Percentiles rank a stretch among this genome's conserved stretches.
Conservation (phyloP, 2,888 invertebrate species). For the Xanthostigma xanthostigma region DNA sequence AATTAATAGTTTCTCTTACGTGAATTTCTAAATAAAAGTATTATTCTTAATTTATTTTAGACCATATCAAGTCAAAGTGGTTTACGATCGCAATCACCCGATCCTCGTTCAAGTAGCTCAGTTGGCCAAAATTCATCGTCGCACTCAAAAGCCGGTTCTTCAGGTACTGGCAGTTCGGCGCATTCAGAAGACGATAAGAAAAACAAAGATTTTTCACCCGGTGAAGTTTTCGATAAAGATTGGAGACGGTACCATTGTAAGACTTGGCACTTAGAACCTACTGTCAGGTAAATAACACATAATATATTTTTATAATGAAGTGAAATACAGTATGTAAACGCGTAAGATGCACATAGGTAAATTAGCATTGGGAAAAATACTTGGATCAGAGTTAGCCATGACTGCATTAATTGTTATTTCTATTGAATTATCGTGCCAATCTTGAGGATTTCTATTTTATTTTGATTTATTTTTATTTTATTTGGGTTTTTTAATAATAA, state of each 20-base stretch:
- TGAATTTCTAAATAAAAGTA: no score
- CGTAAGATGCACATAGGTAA: background rate
- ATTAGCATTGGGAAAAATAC: no score
- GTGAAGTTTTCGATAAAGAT: slow-evolving; percentile 59
- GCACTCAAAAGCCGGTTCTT: background rate
- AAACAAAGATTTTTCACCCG: slow-evolving; percentile 14
- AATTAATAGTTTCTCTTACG: no score
- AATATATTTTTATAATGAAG: slow-evolving; percentile 9
- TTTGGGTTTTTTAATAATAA: no score
- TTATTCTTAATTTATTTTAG: no score
- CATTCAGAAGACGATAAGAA: slow-evolving; percentile 7
- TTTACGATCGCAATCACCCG: slow-evolving; percentile 5
- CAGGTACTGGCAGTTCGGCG: slow-evolving; percentile 13
- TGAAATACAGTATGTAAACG: background rate
- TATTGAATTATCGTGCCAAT: no score
- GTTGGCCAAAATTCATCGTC: background rate
- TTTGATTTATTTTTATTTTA: no score
- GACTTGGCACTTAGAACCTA: slow-evolving; percentile 94
- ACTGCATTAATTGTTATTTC: no score
- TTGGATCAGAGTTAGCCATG: no score
- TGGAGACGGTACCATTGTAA: slow-evolving; percentile 84
- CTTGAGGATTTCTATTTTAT: no score
- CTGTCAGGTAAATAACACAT: slow-evolving; percentile 50
- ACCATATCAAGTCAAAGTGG: background rate
- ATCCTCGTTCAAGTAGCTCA: background rate